Percentiles rank a stretch among this genome's conserved stretches.
Conservation (phyloP, 2,113 vertebrate genomes). For the Stomatorhinus ivindoensis region DNA sequence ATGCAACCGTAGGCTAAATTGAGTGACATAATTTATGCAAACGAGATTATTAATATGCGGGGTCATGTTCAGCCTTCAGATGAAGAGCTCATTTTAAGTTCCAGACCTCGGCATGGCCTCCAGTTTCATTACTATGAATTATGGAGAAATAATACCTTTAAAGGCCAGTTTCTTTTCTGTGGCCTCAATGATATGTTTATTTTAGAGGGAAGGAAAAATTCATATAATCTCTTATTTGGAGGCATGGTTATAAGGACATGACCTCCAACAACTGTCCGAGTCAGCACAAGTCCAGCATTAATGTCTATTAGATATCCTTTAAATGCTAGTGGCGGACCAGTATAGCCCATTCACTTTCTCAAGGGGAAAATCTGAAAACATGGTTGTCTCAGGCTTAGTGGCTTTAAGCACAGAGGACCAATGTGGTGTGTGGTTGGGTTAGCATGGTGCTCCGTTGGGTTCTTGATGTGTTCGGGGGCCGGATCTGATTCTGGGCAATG, state of each 20-base stretch:
- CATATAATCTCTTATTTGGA: slow-evolving; percentile 35
- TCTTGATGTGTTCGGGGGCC: background rate
- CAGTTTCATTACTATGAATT: slow-evolving; percentile 60
- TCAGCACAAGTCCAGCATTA: slow-evolving; percentile 17
- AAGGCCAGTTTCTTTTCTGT: slow-evolving; percentile 50
- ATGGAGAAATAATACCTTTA: slow-evolving; percentile 61
- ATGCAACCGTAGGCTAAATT: slow-evolving; percentile 53
- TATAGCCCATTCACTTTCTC: background rate
- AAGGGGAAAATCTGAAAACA: background rate
- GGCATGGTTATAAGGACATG: slow-evolving; percentile 31
- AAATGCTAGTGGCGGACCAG: background rate
- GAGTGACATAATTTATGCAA: slow-evolving; percentile 61
- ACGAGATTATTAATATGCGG: slow-evolving; percentile 61
- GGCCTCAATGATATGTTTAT: slow-evolving; percentile 38
- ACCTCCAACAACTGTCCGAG: slow-evolving; percentile 19
- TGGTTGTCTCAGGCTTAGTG: background rate
- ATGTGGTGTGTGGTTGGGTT: background rate
- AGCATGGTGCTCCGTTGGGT: background rate
- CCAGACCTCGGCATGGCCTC: slow-evolving; percentile 48
- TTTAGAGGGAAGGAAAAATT: slow-evolving; percentile 35
- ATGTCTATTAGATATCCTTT: slow-evolving; percentile 3
- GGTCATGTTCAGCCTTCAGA: slow-evolving; percentile 58
- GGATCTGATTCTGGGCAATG: background rate
- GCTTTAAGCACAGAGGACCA: background rate
- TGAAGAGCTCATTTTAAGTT: slow-evolving; percentile 58